These are phyloP conservation scores for Channa striata DNA, from an alignment of 2,797 vertebrate genomes.

Conservation along the genomic window DNA sequence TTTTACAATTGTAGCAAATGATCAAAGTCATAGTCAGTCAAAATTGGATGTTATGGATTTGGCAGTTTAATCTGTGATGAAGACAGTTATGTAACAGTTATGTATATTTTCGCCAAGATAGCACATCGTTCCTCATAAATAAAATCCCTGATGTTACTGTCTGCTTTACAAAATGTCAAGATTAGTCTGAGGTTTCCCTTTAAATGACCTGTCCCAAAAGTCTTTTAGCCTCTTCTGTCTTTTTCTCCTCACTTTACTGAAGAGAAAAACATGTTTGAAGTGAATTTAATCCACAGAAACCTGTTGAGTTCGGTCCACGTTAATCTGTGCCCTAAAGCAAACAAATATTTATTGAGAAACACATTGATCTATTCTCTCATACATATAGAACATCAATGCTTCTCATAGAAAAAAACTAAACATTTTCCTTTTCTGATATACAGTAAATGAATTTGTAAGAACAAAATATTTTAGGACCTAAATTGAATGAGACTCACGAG, in stretches of 20 bases:
- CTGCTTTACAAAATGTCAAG: not conserved
- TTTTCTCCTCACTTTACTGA: not conserved
- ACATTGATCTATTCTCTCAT: no score
- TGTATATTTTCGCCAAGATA: no score
- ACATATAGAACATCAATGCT: not conserved
- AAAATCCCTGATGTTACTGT: not conserved
- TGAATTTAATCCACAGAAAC: not conserved
- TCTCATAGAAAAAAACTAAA: not conserved
- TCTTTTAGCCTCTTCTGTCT: not conserved
- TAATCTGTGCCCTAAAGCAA: constrained; percentile 13
- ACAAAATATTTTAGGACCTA: no score
- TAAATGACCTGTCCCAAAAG: constrained; percentile 4
- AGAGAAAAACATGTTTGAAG: constrained; percentile 11
- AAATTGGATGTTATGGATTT: no score
- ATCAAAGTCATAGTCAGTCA: no score
- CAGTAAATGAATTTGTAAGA: no score
- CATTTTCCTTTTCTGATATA: no score
- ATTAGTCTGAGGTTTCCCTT: constrained; percentile 4
- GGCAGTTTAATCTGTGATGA: no score
- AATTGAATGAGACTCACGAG: no score
- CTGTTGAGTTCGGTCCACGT: not conserved
- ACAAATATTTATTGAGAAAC: constrained; percentile 24
- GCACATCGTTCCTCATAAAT: not conserved
- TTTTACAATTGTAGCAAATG: no score
- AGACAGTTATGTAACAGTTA: no score